Percentiles rank a stretch among this genome's conserved stretches.
Conservation (phyloP, 2,113 vertebrate genomes). For the Montifringilla adamsi region DNA sequence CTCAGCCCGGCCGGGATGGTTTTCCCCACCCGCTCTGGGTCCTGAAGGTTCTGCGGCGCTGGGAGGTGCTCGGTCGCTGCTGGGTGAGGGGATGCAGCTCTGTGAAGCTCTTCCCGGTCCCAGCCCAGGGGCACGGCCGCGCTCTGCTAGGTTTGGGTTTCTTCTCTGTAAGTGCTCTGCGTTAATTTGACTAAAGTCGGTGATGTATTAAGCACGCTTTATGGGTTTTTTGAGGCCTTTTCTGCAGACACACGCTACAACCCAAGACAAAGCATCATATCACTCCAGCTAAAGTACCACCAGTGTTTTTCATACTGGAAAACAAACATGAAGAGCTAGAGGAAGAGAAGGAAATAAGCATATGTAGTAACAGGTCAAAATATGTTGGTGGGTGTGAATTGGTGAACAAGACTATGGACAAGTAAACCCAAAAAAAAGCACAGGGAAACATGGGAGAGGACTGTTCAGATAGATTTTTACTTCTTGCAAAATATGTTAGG, state of each 20-base stretch:
- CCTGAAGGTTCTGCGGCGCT: accelerated
- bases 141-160: accelerated
- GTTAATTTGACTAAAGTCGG: accelerated
- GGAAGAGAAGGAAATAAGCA: neutral
- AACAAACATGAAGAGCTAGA: neutral
- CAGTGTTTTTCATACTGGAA: neutral
- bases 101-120: accelerated
- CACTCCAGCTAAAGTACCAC: accelerated
- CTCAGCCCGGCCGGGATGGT: accelerated
- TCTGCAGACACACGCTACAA: accelerated
- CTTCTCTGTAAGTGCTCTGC: accelerated
- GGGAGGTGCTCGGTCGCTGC: accelerated
- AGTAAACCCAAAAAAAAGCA: neutral
- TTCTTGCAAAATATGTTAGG: neutral
- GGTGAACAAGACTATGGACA: neutral
- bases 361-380: neutral
- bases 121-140: neutral
- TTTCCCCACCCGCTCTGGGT: accelerated
- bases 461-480: neutral
- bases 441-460: neutral
- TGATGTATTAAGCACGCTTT: accelerated
- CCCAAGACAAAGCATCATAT: accelerated
- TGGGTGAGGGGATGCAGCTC: accelerated
- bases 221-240: neutral
- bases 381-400: neutral